These are phyloP conservation scores for Leucoptera coffeella DNA, from an alignment of 2,888 invertebrate species.

Conservation along the genomic window DNA sequence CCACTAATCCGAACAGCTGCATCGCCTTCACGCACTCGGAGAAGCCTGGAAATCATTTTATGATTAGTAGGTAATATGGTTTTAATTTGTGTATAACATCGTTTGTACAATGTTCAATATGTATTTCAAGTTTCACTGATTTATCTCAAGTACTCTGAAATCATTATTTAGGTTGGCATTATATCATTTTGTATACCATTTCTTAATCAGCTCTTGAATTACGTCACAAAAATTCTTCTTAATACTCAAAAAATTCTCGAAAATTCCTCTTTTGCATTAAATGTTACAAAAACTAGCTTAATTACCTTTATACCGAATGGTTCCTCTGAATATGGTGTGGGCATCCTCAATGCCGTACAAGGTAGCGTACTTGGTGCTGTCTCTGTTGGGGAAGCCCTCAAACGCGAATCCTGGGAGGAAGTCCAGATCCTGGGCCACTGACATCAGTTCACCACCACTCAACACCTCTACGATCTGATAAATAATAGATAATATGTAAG, in stretches of 20 bases:
- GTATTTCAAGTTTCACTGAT: no score
- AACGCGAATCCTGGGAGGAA: constrained; percentile 95
- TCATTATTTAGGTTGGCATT: no score
- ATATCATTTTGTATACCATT: no score
- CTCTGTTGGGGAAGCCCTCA: constrained; percentile 95
- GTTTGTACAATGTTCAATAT: no score
- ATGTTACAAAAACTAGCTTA: constrained; percentile 1
- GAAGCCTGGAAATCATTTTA: constrained; percentile 56
- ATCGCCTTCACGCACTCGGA: constrained; percentile 82
- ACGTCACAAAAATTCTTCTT: no score
- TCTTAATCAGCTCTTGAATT: no score
- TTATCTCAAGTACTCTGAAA: no score
- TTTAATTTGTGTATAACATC: no score
- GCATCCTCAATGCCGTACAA: constrained; percentile 85
- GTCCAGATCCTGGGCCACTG: constrained; percentile 69
- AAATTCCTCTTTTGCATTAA: no score
- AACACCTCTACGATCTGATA: constrained; percentile 77
- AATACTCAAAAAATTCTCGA: no score
- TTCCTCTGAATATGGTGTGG: constrained; percentile 87
- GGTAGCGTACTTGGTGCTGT: constrained; percentile 83
- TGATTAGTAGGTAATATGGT: no score
- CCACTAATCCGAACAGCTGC: constrained; percentile 82
- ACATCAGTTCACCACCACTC: constrained; percentile 85
- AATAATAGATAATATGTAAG: background rate
- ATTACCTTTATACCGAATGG: constrained; percentile 76